These are phyloP conservation scores for Trididemnum clinides DNA, from an alignment of 23 tunicate genomes.

Conservation along the genomic window DNA sequence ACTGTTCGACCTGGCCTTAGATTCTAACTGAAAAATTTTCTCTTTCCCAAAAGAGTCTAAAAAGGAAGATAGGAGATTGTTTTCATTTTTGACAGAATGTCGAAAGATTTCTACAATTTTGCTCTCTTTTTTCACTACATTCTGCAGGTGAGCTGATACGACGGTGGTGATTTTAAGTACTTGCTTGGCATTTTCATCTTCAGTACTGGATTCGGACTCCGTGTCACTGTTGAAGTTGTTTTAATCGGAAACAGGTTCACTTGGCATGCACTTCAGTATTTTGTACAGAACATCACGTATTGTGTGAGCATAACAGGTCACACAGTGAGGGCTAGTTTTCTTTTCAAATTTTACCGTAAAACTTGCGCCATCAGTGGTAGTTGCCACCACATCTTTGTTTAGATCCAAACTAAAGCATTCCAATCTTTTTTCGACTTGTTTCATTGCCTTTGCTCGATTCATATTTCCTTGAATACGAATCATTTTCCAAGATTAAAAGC, in stretches of 20 bases:
- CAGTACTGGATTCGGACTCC: not conserved
- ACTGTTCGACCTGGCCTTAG: too few relatives aligned
- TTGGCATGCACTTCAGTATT: not conserved
- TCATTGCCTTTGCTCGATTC: not conserved
- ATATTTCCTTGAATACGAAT: not conserved
- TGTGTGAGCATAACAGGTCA: slow-evolving; percentile 2
- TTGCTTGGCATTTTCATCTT: too few relatives aligned
- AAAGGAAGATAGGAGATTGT: too few relatives aligned
- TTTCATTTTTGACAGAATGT: too few relatives aligned
- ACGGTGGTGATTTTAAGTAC: too few relatives aligned
- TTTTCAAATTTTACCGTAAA: slow-evolving; percentile 6
- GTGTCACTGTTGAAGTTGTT: not conserved
- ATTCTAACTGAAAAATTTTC: too few relatives aligned
- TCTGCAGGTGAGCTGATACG: too few relatives aligned
- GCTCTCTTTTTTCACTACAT: too few relatives aligned
- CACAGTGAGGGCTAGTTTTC: slow-evolving; percentile 1
- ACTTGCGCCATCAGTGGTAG: not conserved
- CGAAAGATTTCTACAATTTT: too few relatives aligned
- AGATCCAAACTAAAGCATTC: not conserved
- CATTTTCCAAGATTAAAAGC: slow-evolving; percentile 1
- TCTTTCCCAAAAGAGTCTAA: too few relatives aligned
- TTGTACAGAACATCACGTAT: not conserved
- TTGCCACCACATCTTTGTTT: too few relatives aligned
- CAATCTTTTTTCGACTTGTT: not conserved
- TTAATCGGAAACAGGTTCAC: not conserved